Percentiles rank a stretch among this genome's conserved stretches.
Evolutionary conservation across 2,797 vertebrate genomes (phyloP).

Genomic region (Brachyrhaphis roseni): DNA sequence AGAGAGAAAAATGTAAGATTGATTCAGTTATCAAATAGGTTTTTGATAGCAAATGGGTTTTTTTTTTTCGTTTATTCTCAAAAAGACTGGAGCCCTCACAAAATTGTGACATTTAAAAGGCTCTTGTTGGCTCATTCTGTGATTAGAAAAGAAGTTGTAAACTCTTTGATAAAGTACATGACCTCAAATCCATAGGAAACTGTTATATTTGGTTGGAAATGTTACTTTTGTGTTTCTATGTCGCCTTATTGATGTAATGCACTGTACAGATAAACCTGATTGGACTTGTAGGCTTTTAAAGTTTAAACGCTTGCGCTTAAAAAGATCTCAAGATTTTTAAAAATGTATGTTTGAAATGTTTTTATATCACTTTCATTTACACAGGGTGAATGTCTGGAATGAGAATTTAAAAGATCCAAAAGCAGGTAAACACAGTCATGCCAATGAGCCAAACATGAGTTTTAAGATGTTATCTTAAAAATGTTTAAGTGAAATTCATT

Average conservation of each 20-base stretch:
- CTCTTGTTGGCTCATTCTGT: slow-evolving; percentile 9
- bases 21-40: slow-evolving; percentile 49
- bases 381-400: not conserved
- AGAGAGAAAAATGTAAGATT: slow-evolving; percentile 51
- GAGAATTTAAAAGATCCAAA: not conserved
- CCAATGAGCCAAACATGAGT: not conserved
- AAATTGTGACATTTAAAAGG: slow-evolving; percentile 46
- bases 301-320: too few relatives aligned
- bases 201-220: not conserved
- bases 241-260: too few relatives aligned
- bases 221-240: not conserved
- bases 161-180: slow-evolving; percentile 9
- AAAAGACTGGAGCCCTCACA: slow-evolving; percentile 27
- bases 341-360: not conserved
- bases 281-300: too few relatives aligned
- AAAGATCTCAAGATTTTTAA: not conserved
- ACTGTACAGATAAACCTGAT: too few relatives aligned
- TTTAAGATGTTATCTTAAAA: not conserved
- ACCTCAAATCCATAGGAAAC: not conserved
- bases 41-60: slow-evolving; percentile 11
- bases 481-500: not conserved
- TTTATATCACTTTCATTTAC: not conserved
- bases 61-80: slow-evolving; percentile 42
- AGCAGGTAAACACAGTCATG: not conserved
- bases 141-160: slow-evolving; percentile 14